Conservation (phyloP, 2,888 invertebrate species). For the Reticulitermes lucifugus region DNA sequence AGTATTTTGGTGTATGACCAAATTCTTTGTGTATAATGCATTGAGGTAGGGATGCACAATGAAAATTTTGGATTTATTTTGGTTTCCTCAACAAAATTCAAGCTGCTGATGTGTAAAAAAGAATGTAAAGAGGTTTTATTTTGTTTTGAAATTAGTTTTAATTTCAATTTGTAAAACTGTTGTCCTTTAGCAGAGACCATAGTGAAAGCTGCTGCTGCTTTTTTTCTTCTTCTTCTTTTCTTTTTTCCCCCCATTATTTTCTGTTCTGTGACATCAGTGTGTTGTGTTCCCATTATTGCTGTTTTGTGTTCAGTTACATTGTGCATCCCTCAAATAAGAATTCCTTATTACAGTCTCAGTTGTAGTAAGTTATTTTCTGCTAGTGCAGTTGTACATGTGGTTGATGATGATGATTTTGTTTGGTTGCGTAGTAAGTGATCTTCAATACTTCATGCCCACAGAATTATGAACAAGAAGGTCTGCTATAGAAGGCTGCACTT, state of each 20-base stretch:
- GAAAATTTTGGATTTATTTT: constrained; percentile 41
- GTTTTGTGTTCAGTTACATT: constrained; percentile 46
- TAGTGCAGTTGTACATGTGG: neutral
- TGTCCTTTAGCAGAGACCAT: constrained; percentile 52
- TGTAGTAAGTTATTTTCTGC: neutral
- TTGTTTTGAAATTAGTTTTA: constrained; percentile 34
- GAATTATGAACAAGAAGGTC: constrained; percentile 10
- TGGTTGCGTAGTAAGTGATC: neutral
- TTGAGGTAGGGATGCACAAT: constrained; percentile 51
- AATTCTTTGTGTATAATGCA: neutral
- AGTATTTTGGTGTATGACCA: neutral
- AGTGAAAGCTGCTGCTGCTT: constrained; percentile 48
- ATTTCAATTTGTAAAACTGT: constrained; percentile 33
- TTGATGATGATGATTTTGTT: neutral
- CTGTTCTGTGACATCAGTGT: neutral
- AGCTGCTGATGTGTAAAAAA: too few relatives aligned
- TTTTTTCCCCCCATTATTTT: neutral
- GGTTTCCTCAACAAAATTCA: neutral
- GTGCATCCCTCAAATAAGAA: constrained; percentile 51
- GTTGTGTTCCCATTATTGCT: neutral
- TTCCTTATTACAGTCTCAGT: neutral
- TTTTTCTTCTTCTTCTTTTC: too few relatives aligned
- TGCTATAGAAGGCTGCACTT: neutral
- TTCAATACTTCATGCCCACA: constrained; percentile 15
- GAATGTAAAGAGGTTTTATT: neutral